Evolutionary conservation across 2,113 vertebrate species (phyloP).

Genomic region (Rostratula benghalensis): DNA sequence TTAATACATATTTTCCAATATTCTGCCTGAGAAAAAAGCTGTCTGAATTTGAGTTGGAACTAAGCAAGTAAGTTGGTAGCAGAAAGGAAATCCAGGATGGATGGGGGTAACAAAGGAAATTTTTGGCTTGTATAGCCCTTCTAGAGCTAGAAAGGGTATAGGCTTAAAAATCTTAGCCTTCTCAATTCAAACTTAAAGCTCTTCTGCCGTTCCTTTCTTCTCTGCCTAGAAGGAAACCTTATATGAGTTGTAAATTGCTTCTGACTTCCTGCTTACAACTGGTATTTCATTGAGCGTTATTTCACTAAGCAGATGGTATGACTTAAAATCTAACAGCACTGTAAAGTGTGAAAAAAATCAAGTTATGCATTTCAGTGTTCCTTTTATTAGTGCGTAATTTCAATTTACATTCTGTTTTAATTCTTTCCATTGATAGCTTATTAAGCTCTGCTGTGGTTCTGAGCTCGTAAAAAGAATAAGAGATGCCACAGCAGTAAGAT

Average conservation of each 20-base stretch:
- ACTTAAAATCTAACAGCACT: background rate
- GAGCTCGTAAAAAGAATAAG: background rate
- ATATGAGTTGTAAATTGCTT: background rate
- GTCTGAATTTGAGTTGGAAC: background rate
- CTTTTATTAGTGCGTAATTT: background rate
- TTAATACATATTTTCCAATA: background rate
- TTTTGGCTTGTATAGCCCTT: background rate
- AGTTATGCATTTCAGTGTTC: background rate
- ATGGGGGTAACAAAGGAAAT: background rate
- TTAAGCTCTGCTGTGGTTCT: background rate
- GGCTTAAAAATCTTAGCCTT: background rate
- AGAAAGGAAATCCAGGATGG: background rate
- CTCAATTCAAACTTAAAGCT: background rate
- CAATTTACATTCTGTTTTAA: background rate
- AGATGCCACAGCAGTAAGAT: background rate
- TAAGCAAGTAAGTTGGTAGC: background rate
- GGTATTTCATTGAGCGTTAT: background rate
- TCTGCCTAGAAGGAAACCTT: constrained; percentile 19
- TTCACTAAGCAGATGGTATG: background rate
- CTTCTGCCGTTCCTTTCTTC: background rate
- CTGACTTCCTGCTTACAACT: constrained; percentile 8
- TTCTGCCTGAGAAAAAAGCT: background rate
- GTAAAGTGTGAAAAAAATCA: background rate
- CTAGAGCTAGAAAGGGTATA: background rate
- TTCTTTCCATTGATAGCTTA: background rate